A percentile compares a stretch with the other conserved stretches of the same genome.
phyloP scores from a whole-genome alignment of 2,797 vertebrate species.

The Mico argentatus region DNA sequence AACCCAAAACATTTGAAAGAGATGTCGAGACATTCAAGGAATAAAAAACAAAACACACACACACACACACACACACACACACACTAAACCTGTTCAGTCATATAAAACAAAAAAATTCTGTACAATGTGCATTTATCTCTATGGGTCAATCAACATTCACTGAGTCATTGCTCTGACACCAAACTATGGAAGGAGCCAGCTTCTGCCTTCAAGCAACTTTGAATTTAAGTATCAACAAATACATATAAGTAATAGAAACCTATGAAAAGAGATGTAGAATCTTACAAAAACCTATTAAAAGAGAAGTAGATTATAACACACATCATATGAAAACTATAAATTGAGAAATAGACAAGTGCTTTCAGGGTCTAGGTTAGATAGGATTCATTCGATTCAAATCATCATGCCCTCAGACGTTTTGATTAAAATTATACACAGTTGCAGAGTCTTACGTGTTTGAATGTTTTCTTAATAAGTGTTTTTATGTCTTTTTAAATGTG shows the following conservation, averaged over 20 bases:
- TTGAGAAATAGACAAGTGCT: constrained; percentile 9
- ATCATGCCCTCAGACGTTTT: not conserved
- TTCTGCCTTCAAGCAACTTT: constrained; percentile 43
- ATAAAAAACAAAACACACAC: not conserved
- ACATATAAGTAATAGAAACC: constrained; percentile 32
- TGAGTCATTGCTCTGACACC: constrained; percentile 34
- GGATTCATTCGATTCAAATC: constrained; percentile 27
- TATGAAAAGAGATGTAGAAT: constrained; percentile 14
- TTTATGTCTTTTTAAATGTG: constrained; percentile 56
- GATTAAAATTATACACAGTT: constrained; percentile 30
- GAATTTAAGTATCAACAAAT: constrained; percentile 54
- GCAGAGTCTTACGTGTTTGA: constrained; percentile 49
- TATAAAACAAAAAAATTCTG: constrained; percentile 52
- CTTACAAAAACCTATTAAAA: constrained; percentile 43
- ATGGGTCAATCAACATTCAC: constrained; percentile 6
- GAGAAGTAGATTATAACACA: not conserved
- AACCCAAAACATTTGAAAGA: constrained; percentile 72
- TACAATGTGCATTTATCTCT: constrained; percentile 42
- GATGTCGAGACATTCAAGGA: constrained; percentile 74
- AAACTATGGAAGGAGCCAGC: not conserved
- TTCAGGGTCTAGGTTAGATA: not conserved
- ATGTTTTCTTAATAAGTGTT: constrained; percentile 58
- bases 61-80: too few relatives aligned
- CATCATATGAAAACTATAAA: constrained; percentile 29
- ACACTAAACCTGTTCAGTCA: constrained; percentile 54